Conservation (phyloP, 2,888 invertebrate genomes). For the Drosophila rellima region DNA sequence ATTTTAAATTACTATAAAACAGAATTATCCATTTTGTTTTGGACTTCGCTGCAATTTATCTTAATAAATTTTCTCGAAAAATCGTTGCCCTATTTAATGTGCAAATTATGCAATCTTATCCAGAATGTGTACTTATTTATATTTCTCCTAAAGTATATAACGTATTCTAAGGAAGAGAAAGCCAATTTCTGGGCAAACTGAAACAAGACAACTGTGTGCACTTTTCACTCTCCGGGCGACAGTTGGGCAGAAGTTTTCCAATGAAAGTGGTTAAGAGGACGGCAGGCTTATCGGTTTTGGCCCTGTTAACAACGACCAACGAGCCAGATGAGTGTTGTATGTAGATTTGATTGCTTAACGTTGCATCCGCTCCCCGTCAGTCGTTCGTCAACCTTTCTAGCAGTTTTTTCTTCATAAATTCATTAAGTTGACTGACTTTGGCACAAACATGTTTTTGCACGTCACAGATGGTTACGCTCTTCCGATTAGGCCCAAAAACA, state of each 20-base stretch:
- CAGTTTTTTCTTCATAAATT: slow-evolving; percentile 66
- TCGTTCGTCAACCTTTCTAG: slow-evolving; percentile 20
- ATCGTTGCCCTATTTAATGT: slow-evolving; percentile 1
- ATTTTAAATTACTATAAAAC: too few species aligned
- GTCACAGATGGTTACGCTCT: slow-evolving; percentile 59
- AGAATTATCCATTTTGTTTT: too few species aligned
- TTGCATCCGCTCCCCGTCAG: slow-evolving; percentile 3
- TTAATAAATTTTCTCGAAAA: background rate
- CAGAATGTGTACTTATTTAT: slow-evolving; percentile 1
- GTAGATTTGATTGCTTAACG: slow-evolving; percentile 20
- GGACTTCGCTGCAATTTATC: too few species aligned
- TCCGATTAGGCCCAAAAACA: slow-evolving; percentile 59
- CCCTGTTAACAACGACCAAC: slow-evolving; percentile 23
- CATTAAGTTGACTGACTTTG: slow-evolving; percentile 64
- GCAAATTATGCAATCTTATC: slow-evolving; percentile 39
- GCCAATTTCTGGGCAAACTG: slow-evolving; percentile 34
- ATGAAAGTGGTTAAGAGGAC: slow-evolving; percentile 54
- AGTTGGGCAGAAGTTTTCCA: slow-evolving; percentile 60
- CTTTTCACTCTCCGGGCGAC: slow-evolving; percentile 25
- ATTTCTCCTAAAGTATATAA: background rate
- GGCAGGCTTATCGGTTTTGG: slow-evolving; percentile 47
- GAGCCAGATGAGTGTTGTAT: slow-evolving; percentile 14
- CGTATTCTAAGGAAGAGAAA: slow-evolving; percentile 54
- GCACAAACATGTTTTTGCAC: slow-evolving; percentile 63
- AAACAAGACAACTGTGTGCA: slow-evolving; percentile 31